phyloP scores from a whole-genome alignment of 2,113 vertebrate species.

The Dromas ardeola region DNA sequence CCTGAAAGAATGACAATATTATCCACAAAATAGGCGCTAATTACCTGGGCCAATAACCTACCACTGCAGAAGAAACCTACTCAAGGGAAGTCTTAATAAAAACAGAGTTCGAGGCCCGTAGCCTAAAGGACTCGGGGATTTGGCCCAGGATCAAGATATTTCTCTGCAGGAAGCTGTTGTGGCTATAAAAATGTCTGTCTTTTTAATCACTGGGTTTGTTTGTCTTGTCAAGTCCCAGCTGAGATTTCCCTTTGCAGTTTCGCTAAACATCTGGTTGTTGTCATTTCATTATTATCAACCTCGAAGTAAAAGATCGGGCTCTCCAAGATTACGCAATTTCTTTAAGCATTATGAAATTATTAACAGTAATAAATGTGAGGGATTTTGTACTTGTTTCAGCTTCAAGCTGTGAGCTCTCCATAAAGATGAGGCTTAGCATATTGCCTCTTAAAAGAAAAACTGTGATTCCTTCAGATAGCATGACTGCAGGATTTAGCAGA shows the following conservation, averaged over 20 bases:
- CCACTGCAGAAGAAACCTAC: not conserved
- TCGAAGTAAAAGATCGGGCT: not conserved
- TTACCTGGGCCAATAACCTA: not conserved
- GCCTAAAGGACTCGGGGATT: not conserved
- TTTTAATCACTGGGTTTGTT: constrained; percentile 2
- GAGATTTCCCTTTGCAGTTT: not conserved
- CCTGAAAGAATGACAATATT: not conserved
- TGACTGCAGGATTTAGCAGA: not conserved
- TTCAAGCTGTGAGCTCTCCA: not conserved
- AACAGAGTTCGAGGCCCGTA: not conserved
- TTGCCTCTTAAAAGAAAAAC: not conserved
- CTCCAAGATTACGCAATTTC: not conserved
- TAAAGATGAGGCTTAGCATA: not conserved
- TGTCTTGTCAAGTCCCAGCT: not conserved
- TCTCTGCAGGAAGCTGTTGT: constrained; percentile 28
- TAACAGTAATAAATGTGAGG: not conserved
- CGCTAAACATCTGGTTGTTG: not conserved
- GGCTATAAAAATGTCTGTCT: not conserved
- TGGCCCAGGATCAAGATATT: not conserved
- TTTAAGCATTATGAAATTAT: not conserved
- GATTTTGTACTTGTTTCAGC: not conserved
- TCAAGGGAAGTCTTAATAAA: not conserved
- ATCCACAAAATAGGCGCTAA: not conserved
- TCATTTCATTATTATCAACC: not conserved
- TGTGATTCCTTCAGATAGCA: not conserved